Evolutionary conservation across 1,140 invertebrate genomes (phyloP), one percentile per base, ranked within the genome.

Genomic region (Dendrolimus kikuchii): DNA sequence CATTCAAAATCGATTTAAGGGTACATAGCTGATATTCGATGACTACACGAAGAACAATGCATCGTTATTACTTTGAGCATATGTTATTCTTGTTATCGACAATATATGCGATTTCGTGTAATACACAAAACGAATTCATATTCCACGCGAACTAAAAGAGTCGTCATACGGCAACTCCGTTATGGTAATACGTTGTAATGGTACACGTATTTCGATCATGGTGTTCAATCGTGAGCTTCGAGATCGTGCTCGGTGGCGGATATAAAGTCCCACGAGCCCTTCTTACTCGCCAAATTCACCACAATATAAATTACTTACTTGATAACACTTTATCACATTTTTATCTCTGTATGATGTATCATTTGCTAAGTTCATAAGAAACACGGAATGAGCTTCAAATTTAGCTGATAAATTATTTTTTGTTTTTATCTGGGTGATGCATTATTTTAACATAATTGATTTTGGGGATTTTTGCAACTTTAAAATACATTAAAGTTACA

Each of bases 161-260:
- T 80, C 66, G 68, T 83, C 78, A 78, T 80, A 81, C 75, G 71
- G 72, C 75, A 80, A 76, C 80, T 71, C 68, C 68, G 71, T 80
- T 83, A 83, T 83, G 80, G 72, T 80, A 83, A 81, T 82, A 75
- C 71, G 62, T 68, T 62, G 62, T 57, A 51, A 57, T 66, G 44
- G 69, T 72, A 74, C 71, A 71, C 74, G 75, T 79, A 77, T 75
- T 77, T 68, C 66, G 75, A 77, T 74, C 71, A 74, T 70, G 71
- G 66, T 68, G 54, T 62, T 57, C 74, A 72, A 76, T 85, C 79
- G 81, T 81, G 77, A 82, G 62, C 54, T 59, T 65, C 51, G 8
- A 66, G 64, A 73, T 81, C 81, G 77, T 81, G 81, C 71, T 55
- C 66, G 63, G 51, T 55, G 57, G 58, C 48, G 36, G 50, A 40